Percentiles rank a stretch among this genome's conserved stretches.
phyloP scores from a whole-genome alignment of 2,888 invertebrate genomes.

The Brenthis ino region DNA sequence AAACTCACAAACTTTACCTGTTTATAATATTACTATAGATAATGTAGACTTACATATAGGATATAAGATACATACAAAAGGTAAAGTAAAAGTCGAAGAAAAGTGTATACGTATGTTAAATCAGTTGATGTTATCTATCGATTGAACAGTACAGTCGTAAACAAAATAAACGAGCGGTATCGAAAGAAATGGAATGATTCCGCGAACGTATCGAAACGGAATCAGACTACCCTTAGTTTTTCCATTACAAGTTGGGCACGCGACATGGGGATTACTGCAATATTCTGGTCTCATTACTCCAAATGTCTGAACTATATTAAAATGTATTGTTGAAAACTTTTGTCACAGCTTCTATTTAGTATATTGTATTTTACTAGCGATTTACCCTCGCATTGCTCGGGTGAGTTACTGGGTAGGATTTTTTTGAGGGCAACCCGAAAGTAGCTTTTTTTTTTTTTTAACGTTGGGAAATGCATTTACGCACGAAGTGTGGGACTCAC shows the following conservation, averaged over 20 bases:
- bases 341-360: slow-evolving; percentile 9
- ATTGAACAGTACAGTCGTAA: slow-evolving; percentile 18
- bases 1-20: too few species aligned
- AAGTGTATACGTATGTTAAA: slow-evolving; percentile 11
- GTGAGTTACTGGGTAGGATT: too few species aligned
- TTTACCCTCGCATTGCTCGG: too few species aligned
- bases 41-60: too few species aligned
- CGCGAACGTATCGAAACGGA: slow-evolving; percentile 22
- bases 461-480: too few species aligned
- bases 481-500: too few species aligned
- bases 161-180: slow-evolving; percentile 29
- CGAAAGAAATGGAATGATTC: slow-evolving; percentile 27
- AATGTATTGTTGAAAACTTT: slow-evolving; percentile 37
- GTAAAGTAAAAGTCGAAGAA: too few species aligned
- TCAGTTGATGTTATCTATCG: slow-evolving; percentile 28
- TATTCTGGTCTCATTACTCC: slow-evolving; percentile 27
- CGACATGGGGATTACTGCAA: slow-evolving; percentile 47
- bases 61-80: too few species aligned
- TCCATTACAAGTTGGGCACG: slow-evolving; percentile 60
- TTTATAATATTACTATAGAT: too few species aligned
- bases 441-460: too few species aligned
- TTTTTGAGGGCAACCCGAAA: too few species aligned
- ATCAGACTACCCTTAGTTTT: slow-evolving; percentile 51
- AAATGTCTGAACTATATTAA: slow-evolving; percentile 11
- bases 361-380: neutral